Base-by-base conservation (phyloP, 2,888 invertebrate species). In the Athripsodes cinereus region DNA sequence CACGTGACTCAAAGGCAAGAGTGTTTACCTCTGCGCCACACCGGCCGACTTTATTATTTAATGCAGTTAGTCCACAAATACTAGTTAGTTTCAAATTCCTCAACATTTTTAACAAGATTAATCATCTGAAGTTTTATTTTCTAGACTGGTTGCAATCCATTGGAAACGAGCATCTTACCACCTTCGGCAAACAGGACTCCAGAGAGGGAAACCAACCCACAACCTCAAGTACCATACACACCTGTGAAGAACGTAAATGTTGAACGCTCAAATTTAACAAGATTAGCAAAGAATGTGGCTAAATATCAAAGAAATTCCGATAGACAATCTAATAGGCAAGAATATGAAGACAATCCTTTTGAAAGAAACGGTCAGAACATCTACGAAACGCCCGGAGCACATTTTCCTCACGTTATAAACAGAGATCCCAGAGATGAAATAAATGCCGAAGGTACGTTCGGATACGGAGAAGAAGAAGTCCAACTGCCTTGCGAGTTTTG, bases 401-500 rank as follows among this genome's bases (percentile, higher is more conserved):
- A 8, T 18, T 19, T 10, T n/a, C 18, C 5, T 18, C 26, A 52
- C 40, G 26, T 20, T 10, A 22, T 21, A 13, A 6, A 22, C 53
- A 40, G 44, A 6, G 53, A 53, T 10, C 44, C 35, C 1, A 34
- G 20, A 20, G 46, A 22, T 19, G 58, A 55, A 52, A 48, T 53
- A 31, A 46, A 10, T 52, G 47, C 55, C 22, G 10, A 66, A 49
- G 18, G 66, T 51, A 13, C 40, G 2, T 40, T 1, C 60, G 56
- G 40, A 8, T 40, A n/a, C 13, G 40, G 40, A 13, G 44, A 44
- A 13, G 66, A 66, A 26, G 78, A 74, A 49, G 74, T 78, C 48
- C 72, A 72, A 60, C 70, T 83, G 49, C 83, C 83, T 5, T 84
- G 84, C 69, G 83, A 83, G 74, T 83, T 83, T 71, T 84, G 83